phyloP scores from a whole-genome alignment of 2,888 invertebrate genomes.

The Drosophila lacicola region DNA sequence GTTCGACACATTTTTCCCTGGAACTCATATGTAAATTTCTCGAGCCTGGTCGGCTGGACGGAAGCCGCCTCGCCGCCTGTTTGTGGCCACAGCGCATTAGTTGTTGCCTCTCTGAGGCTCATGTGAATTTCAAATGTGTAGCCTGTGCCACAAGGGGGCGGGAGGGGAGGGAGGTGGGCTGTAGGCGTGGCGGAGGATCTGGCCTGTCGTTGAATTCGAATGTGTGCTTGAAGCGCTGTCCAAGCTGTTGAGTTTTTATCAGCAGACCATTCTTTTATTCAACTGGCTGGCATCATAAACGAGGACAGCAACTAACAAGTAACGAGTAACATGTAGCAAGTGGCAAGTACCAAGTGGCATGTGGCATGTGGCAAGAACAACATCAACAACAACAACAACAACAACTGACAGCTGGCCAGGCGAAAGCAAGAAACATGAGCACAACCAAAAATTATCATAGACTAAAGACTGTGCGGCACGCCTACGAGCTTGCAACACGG shows the following conservation, averaged over 20 bases:
- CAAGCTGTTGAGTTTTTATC: slow-evolving; percentile 68
- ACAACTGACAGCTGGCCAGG: slow-evolving; percentile 4
- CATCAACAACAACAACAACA: not conserved
- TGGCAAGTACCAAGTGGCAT: slow-evolving; percentile 22
- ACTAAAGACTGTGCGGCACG: slow-evolving; percentile 67
- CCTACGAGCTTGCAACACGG: slow-evolving; percentile 61
- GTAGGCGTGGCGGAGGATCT: slow-evolving; percentile 4
- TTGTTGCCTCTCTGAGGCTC: slow-evolving; percentile 39
- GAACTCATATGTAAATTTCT: slow-evolving; percentile 45
- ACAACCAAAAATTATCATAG: slow-evolving; percentile 75
- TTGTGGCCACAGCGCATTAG: slow-evolving; percentile 65
- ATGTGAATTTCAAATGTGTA: slow-evolving; percentile 71
- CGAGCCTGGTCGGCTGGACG: slow-evolving; percentile 8
- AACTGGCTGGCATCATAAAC: slow-evolving; percentile 69
- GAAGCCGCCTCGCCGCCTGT: not conserved
- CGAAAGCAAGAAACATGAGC: slow-evolving; percentile 61
- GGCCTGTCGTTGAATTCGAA: slow-evolving; percentile 11
- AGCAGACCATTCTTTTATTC: slow-evolving; percentile 62
- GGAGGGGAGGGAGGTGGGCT: not conserved
- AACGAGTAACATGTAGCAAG: slow-evolving; percentile 29
- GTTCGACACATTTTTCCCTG: slow-evolving; percentile 27
- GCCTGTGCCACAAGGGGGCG: slow-evolving; percentile 1
- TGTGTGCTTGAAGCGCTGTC: slow-evolving; percentile 35
- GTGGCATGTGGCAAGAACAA: slow-evolving; percentile 6
- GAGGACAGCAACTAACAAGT: slow-evolving; percentile 35